A percentile compares a stretch with the other conserved stretches of the same genome.
phyloP scores from a whole-genome alignment of 1,140 invertebrate species.

The Heliconius hewitsoni region DNA sequence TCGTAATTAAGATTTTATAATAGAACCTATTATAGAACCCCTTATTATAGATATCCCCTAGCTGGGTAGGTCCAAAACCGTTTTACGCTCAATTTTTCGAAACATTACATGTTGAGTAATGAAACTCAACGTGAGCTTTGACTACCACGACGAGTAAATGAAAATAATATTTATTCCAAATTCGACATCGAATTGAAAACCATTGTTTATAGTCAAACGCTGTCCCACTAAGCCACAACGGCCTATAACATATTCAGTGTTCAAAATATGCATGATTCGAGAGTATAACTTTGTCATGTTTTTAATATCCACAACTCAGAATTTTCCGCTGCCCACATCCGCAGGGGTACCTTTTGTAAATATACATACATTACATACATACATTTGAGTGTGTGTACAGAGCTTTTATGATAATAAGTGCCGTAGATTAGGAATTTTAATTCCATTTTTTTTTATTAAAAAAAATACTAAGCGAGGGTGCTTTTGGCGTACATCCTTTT shows the following conservation, averaged over 20 bases:
- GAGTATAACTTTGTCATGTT: slow-evolving; percentile 32
- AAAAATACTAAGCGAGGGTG: background rate
- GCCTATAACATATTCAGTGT: background rate
- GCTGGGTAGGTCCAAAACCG: no score
- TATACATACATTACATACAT: slow-evolving; percentile 8
- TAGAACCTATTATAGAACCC: no score
- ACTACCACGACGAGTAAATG: no score
- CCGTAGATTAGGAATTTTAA: slow-evolving; percentile 5
- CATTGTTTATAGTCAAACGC: no score
- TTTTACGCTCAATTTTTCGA: no score
- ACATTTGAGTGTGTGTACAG: background rate
- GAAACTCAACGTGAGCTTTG: no score
- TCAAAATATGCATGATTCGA: slow-evolving; percentile 26
- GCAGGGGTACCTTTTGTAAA: slow-evolving; percentile 17
- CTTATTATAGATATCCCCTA: no score
- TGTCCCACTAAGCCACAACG: no score
- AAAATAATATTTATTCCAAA: no score
- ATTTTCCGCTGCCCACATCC: slow-evolving; percentile 31
- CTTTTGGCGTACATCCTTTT: background rate
- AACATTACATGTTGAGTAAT: no score
- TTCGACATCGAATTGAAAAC: no score
- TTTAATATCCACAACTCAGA: slow-evolving; percentile 28
- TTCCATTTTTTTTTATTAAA: background rate
- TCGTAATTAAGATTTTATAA: no score
- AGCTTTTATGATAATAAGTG: slow-evolving; percentile 14